Conservation (phyloP, 2,113 vertebrate species). For the Sus scrofa region T2T-Sscrofa CM000812.6:266097001-266097500, state of each 20-base stretch:
- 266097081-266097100: background rate
- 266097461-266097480: background rate
- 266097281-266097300: no score
- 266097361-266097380: no score
- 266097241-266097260: no score
- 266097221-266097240: no score
- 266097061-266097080: background rate
- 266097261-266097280: no score
- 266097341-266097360: no score
- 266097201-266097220: no score
- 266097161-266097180: background rate
- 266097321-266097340: no score
- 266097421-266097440: background rate
- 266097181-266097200: no score
- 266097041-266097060: rapidly evolving
- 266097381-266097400: no score
- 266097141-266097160: background rate
- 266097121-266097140: background rate
- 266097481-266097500: background rate
- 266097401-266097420: no score
- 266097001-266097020: background rate
- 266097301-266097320: no score
- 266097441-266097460: background rate
- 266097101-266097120: background rate
- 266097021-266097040: background rate